These are phyloP conservation scores for Beris chalybata DNA, from an alignment of 2,888 invertebrate species.

Conservation along the genomic window DNA sequence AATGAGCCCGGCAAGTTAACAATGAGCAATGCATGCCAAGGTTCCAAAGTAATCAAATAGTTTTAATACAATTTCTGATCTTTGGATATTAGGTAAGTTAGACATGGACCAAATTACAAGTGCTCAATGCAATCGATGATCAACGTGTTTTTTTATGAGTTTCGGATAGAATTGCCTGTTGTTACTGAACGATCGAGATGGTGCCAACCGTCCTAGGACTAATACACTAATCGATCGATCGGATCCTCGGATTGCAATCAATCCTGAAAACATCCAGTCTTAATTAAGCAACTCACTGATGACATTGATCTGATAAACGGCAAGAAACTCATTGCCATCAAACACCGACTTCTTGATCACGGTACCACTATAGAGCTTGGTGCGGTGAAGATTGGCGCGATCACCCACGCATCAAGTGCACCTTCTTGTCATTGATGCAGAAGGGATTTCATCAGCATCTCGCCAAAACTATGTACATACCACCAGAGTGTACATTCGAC, in stretches of 20 bases:
- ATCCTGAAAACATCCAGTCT: conserved; percentile 32
- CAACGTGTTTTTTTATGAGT: conserved; percentile 28
- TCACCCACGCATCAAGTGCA: conserved; percentile 38
- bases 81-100: conserved; percentile 10
- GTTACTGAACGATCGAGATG: conserved; percentile 20
- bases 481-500: no score
- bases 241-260: conserved; percentile 13
- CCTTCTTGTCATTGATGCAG: conserved; percentile 23
- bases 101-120: neutral
- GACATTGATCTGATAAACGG: conserved; percentile 38
- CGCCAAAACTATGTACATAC: neutral
- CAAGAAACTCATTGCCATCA: conserved; percentile 23
- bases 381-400: conserved; percentile 13
- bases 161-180: conserved; percentile 23
- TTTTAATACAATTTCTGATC: conserved; percentile 21
- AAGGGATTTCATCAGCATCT: conserved; percentile 7
- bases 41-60: conserved; percentile 22
- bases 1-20: conserved; percentile 24
- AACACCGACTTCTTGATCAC: conserved; percentile 11
- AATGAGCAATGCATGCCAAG: conserved; percentile 33
- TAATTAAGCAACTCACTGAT: conserved; percentile 39
- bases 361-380: neutral
- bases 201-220: conserved; percentile 16
- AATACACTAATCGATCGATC: conserved; percentile 6
- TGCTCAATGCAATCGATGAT: conserved; percentile 20